Evolutionary conservation across 23 tunicate genomes (phyloP), one percentile per base, ranked within the genome.

Genomic region (Trididemnum nubilum): DNA sequence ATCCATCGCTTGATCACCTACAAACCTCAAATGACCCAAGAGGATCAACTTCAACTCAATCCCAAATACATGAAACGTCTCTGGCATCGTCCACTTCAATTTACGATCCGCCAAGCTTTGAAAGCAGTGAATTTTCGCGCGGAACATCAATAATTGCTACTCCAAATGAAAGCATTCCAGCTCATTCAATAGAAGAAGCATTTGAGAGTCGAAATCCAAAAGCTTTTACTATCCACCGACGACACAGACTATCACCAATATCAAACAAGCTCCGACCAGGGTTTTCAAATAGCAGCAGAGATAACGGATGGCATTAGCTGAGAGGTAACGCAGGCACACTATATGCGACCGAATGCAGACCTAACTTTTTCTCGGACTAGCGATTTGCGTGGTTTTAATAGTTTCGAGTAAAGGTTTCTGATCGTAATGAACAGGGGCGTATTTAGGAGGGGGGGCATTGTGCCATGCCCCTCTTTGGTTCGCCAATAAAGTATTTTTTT

Each of bases 181-280:
- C 31, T 7, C 58, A 38, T 34, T 38, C 78, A 21, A 73, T 73
- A 38, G 78, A 73, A 39, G 78, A 73, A 73, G 78, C 78, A 38
- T 73, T 73, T 40, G 78, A 73, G 39, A 73, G 78, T 39, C 57
- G 78, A 22, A 73, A 37, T 26, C 78, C 78, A 26, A n/a, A 30
- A 73, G 74, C 38, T 4, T 67, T 67, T 67, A 33, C 37, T 4
- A 4, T 67, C 15, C 74, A 67, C 7, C 74, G 25, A 32, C 37
- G 74, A 3, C 74, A 24, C 2, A 32, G 38, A 33, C 38, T 67
- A 3, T 32, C 74, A 3, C 74, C 74, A 15, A 21, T 61, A 61
- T 12, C n/a, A n/a, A n/a, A n/a, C n/a, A n/a, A n/a, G n/a, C n/a
- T n/a, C n/a, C n/a, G n/a, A n/a, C n/a, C n/a, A n/a, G n/a, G n/a